Conservation (phyloP, 2,113 vertebrate genomes). For the Podocnemis expansa region DNA sequence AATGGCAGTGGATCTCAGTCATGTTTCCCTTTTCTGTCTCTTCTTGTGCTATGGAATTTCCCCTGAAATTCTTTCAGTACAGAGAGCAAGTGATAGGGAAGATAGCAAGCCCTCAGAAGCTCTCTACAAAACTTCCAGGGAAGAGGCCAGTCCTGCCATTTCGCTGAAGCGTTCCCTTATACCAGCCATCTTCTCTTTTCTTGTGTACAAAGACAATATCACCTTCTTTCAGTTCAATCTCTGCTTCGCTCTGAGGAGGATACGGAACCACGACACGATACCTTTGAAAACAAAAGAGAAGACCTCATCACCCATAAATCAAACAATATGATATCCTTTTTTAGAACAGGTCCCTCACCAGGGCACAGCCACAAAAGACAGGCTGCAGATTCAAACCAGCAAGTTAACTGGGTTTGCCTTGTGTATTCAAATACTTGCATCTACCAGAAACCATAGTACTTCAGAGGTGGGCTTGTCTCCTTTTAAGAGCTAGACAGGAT, state of each 20-base stretch:
- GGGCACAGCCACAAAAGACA: not conserved
- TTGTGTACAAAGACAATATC: conserved; percentile 98
- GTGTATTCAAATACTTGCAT: not conserved
- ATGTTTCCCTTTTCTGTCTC: conserved; percentile 58
- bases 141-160: conserved; percentile 96
- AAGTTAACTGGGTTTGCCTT: not conserved
- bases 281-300: conserved; percentile 74
- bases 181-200: conserved; percentile 98
- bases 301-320: not conserved
- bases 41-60: conserved; percentile 66
- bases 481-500: not conserved
- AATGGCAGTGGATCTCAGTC: conserved; percentile 73
- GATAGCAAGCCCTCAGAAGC: conserved; percentile 83
- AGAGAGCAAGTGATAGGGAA: not conserved
- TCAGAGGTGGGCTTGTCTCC: not conserved
- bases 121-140: conserved; percentile 97
- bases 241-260: conserved; percentile 95
- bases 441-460: not conserved
- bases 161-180: conserved; percentile 96
- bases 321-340: rapidly evolving
- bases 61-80: conserved; percentile 39
- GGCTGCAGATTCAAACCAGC: not conserved
- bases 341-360: not conserved
- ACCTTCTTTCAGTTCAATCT: conserved; percentile 97
- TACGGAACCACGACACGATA: conserved; percentile 96